phyloP scores from a whole-genome alignment of 1,140 invertebrate species.

The Brachionus rubens region DNA sequence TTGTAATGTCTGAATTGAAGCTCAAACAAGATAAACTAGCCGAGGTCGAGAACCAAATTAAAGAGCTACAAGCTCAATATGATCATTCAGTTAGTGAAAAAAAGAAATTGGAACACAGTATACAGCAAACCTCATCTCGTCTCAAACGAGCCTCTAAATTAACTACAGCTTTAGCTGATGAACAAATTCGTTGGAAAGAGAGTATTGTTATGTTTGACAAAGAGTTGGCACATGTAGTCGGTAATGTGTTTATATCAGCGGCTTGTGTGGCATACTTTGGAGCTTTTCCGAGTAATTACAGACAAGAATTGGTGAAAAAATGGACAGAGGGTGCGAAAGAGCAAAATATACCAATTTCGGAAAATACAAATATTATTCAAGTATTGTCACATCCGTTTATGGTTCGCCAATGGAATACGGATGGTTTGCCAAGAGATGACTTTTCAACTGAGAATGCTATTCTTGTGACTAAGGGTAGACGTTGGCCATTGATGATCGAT shows the following conservation, averaged over 20 bases:
- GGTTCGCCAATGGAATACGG: constrained; percentile 77
- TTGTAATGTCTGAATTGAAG: constrained; percentile 55
- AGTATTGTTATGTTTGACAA: constrained; percentile 64
- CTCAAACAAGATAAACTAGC: constrained; percentile 59
- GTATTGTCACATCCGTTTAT: constrained; percentile 79
- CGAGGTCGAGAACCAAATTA: constrained; percentile 60
- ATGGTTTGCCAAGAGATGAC: constrained; percentile 74
- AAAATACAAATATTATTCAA: constrained; percentile 46
- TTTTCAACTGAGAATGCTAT: constrained; percentile 83
- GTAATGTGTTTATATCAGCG: constrained; percentile 61
- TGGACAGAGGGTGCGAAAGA: constrained; percentile 52
- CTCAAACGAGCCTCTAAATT: constrained; percentile 75
- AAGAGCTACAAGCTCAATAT: constrained; percentile 59
- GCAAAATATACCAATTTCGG: constrained; percentile 58
- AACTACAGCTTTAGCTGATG: constrained; percentile 77
- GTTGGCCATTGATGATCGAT: constrained; percentile 84
- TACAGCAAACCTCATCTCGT: constrained; percentile 72
- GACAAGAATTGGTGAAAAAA: constrained; percentile 50
- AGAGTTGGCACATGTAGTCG: constrained; percentile 58
- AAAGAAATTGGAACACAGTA: constrained; percentile 65
- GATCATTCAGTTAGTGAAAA: constrained; percentile 65
- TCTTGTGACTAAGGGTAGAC: constrained; percentile 71
- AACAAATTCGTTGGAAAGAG: constrained; percentile 75
- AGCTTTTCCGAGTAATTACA: constrained; percentile 58
- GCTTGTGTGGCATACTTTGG: constrained; percentile 62